Conservation (phyloP, 1,140 invertebrate species). For the Eurosta solidaginis region DNA sequence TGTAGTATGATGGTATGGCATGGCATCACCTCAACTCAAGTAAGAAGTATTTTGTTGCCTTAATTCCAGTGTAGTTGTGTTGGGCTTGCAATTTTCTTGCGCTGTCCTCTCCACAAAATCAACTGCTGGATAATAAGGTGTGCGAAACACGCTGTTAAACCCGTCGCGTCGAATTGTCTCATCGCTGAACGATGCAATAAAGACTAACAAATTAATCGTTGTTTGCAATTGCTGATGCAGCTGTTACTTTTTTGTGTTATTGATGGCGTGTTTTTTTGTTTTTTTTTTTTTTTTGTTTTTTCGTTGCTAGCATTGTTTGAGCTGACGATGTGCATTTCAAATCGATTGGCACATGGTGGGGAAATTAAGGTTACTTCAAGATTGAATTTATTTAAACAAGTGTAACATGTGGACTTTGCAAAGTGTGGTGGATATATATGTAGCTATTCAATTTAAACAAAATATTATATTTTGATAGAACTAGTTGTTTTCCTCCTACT, state of each 20-base stretch:
- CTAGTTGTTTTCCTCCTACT: too few relatives aligned
- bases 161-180: constrained; percentile 7
- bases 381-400: background rate
- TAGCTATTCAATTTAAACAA: background rate
- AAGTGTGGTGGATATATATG: background rate
- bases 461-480: background rate
- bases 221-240: background rate
- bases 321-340: constrained; percentile 15
- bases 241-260: background rate
- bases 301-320: background rate
- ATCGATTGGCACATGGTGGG: background rate
- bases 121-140: constrained; percentile 57
- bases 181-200: constrained; percentile 8
- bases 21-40: background rate
- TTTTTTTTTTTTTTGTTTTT: too few relatives aligned
- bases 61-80: background rate
- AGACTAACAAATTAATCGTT: constrained; percentile 21
- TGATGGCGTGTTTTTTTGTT: too few relatives aligned
- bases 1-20: constrained; percentile 40
- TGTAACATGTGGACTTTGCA: too few relatives aligned
- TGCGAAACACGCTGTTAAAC: constrained; percentile 45
- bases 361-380: constrained; percentile 17
- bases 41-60: background rate
- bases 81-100: background rate
- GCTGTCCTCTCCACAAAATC: constrained; percentile 41